These are phyloP conservation scores for Aporophyla nigra DNA, from an alignment of 2,888 invertebrate species.

Conservation along the genomic window DNA sequence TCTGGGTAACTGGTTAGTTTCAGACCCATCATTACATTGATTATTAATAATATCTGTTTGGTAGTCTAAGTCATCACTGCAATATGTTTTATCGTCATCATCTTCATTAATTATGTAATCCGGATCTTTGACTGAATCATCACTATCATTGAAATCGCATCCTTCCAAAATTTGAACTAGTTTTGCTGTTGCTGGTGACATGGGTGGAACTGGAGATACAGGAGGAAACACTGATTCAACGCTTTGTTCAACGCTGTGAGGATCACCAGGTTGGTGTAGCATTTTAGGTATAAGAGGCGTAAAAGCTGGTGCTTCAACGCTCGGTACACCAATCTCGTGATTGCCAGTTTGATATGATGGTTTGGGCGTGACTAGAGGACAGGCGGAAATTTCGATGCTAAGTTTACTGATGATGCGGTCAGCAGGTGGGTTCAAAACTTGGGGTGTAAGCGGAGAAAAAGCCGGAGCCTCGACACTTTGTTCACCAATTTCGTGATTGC, in stretches of 20 bases:
- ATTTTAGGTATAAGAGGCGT: slow-evolving; percentile 7
- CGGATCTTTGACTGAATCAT: slow-evolving; percentile 14
- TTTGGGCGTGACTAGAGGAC: slow-evolving; percentile 6
- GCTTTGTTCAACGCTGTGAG: slow-evolving; percentile 8
- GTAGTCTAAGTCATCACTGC: background rate
- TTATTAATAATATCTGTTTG: slow-evolving; percentile 9
- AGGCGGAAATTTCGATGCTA: slow-evolving; percentile 7
- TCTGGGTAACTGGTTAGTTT: slow-evolving; percentile 5
- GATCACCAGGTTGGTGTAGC: slow-evolving; percentile 14
- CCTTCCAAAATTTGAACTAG: slow-evolving; percentile 13
- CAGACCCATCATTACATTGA: slow-evolving; percentile 18
- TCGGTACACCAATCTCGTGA: slow-evolving; percentile 6
- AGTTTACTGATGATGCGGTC: slow-evolving; percentile 4
- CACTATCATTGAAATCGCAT: slow-evolving; percentile 21
- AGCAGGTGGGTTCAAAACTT: slow-evolving; percentile 6
- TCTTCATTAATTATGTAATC: background rate
- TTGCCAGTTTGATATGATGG: slow-evolving; percentile 4
- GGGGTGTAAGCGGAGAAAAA: slow-evolving; percentile 8
- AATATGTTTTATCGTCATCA: background rate
- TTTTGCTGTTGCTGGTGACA: slow-evolving; percentile 10
- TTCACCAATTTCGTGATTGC: slow-evolving; percentile 6
- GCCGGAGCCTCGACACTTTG: slow-evolving; percentile 1
- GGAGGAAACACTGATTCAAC: slow-evolving; percentile 17
- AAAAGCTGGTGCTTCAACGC: slow-evolving; percentile 8
- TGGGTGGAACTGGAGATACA: slow-evolving; percentile 13